Base-by-base conservation (phyloP, 2,113 vertebrate genomes). In the Oryzias javanicus region DNA sequence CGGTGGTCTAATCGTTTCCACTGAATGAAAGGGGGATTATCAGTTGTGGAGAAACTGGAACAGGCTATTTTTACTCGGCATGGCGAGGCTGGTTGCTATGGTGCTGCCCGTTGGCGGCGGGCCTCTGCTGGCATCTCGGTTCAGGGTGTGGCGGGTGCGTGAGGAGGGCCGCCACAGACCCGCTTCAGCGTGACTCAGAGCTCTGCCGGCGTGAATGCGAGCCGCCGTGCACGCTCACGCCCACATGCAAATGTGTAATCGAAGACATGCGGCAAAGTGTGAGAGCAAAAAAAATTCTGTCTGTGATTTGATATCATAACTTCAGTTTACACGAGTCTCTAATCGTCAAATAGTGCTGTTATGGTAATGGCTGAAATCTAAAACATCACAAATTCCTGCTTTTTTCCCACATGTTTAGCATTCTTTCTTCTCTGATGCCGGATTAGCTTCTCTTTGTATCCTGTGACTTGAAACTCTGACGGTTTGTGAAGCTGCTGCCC, bases 171-270 rank as follows among this genome's bases (percentile, higher is more conserved):
- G 17, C 76, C 68, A 72, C 55, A 79, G 78, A 86, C 84, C 82
- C 81, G 82, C 82, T 80, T 82, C 63, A 68, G 64, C 78, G 75
- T 91, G 87, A 92, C 85, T 90, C 87, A 90, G 72, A 85, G 83
- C 81, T 89, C 79, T 49, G 80, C 79, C 88, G 89, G 78, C 86
- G 86, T 91, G 90, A 82, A 91, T 91, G 78, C 72, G 72, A 85
- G 49, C 56, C 15, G 49, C 51, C 51, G 4, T 19, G 42, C 50
- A 49, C 65, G 50, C 72, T 50, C 76, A 54, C 73, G 61, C 85
- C 40, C 24, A 68, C 49, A 35, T 42, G 52, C 53, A 56, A 64
- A 53, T 40, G 62, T 47, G 46, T 62, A 27, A 42, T 50, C 48
- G 55, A 22, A 60, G 48, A 52, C 60, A 50, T 46, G 55, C 53